Percentiles rank a stretch among this genome's conserved stretches.
Conservation (phyloP, 2,797 vertebrate species). For the Sebastes variabilis region DNA sequence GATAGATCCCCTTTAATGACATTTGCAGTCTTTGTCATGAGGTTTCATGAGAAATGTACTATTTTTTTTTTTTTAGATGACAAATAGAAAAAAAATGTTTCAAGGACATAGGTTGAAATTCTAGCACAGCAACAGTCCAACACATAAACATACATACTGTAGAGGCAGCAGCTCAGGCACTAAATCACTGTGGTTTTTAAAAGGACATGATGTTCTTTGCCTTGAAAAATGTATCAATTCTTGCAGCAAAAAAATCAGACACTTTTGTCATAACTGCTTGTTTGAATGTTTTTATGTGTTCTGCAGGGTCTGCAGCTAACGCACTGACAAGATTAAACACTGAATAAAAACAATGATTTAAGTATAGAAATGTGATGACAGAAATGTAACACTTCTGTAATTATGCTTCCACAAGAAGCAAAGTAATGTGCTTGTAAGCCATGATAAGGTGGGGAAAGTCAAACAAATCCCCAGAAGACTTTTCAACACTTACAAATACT, state of each 20-base stretch:
- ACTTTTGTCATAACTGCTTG: background rate
- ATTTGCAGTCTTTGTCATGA: background rate
- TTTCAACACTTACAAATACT: background rate
- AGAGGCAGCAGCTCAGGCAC: background rate
- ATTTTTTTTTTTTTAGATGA: background rate
- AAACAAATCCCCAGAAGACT: background rate
- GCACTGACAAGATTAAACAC: background rate
- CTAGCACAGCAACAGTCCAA: background rate
- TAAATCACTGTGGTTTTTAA: background rate
- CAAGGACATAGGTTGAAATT: background rate
- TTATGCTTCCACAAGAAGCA: background rate
- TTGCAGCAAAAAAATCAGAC: background rate
- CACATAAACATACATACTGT: background rate
- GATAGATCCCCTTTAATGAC: background rate
- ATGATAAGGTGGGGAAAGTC: background rate
- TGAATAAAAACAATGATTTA: background rate
- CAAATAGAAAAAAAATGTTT: background rate
- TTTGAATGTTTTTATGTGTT: background rate
- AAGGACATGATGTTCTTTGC: constrained; percentile 9
- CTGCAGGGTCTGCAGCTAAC: background rate
- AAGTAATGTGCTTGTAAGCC: background rate
- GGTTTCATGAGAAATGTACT: background rate
- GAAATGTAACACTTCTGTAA: background rate
- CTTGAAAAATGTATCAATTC: background rate
- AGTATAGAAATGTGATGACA: background rate